Evolutionary conservation across 2,888 invertebrate species (phyloP).

Genomic region (Caenorhabditis auriculariae): DNA sequence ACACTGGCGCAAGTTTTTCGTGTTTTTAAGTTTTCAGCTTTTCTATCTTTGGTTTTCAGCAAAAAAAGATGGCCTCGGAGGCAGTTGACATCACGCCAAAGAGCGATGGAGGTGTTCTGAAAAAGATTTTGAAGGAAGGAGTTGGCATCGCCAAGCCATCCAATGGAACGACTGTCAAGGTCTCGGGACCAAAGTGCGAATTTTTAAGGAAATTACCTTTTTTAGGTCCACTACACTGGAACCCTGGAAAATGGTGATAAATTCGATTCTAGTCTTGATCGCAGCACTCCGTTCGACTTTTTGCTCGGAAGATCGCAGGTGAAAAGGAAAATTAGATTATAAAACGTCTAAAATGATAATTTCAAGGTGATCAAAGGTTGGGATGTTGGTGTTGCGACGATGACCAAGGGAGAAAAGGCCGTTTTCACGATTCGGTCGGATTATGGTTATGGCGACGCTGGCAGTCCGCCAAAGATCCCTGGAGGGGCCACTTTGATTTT

Average conservation of each 20-base stretch:
- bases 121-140: slow-evolving; percentile 76
- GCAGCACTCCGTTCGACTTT: slow-evolving; percentile 83
- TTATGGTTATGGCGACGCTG: slow-evolving; percentile 84
- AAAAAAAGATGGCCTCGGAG: slow-evolving; percentile 2
- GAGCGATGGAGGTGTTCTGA: slow-evolving; percentile 76
- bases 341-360: too few species aligned
- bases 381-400: slow-evolving; percentile 89
- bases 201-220: neutral
- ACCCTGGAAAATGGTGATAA: slow-evolving; percentile 81
- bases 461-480: slow-evolving; percentile 85
- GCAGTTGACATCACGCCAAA: slow-evolving; percentile 35
- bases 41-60: too few species aligned
- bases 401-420: slow-evolving; percentile 79
- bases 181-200: neutral
- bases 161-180: slow-evolving; percentile 48
- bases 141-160: slow-evolving; percentile 67
- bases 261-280: slow-evolving; percentile 87
- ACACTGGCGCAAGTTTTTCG: too few species aligned
- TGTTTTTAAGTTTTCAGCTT: too few species aligned
- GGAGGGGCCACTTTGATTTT: slow-evolving; percentile 83
- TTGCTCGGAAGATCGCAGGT: slow-evolving; percentile 78
- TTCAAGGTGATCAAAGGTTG: slow-evolving; percentile 69
- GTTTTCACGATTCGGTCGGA: slow-evolving; percentile 81
- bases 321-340: neutral
- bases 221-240: slow-evolving; percentile 82